These are phyloP conservation scores for Leucophenga montana DNA, from an alignment of 2,888 invertebrate species.

Conservation along the genomic window DNA sequence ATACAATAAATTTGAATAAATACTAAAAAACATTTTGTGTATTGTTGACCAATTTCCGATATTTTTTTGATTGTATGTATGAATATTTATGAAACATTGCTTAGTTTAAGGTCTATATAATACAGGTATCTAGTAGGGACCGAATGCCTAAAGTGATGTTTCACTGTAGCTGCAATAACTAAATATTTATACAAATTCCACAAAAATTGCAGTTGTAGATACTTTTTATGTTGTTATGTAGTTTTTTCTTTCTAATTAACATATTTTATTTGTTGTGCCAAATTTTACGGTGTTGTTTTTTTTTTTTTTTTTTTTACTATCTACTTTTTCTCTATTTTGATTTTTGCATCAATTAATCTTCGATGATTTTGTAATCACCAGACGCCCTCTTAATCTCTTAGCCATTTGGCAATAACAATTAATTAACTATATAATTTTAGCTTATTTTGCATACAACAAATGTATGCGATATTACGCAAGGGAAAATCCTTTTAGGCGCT, in stretches of 20 bases:
- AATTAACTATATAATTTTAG: neutral
- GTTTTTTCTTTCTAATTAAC: constrained; percentile 12
- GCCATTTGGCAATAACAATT: neutral
- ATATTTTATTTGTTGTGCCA: constrained; percentile 19
- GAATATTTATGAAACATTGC: no score
- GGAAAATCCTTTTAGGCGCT: no score
- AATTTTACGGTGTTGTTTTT: neutral
- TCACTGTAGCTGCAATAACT: neutral
- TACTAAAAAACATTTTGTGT: no score
- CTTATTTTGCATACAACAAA: no score
- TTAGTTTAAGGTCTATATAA: no score
- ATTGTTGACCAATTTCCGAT: no score
- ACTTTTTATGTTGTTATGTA: constrained; percentile 2
- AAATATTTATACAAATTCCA: constrained; percentile 7
- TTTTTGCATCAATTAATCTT: constrained; percentile 11
- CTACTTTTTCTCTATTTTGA: neutral
- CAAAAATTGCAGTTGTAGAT: neutral
- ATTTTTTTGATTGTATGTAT: no score
- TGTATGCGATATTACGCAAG: neutral
- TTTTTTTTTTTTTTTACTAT: constrained; percentile 1
- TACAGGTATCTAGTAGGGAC: no score
- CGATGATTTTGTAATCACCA: constrained; percentile 2
- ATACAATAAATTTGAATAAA: no score
- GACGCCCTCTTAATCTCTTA: neutral
- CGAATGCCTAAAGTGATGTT: no score